A percentile compares a stretch with the other conserved stretches of the same genome.
These are phyloP conservation scores for Prosopocoilus inquinatus DNA, from an alignment of 2,888 invertebrate genomes.

Conservation along the genomic window DNA sequence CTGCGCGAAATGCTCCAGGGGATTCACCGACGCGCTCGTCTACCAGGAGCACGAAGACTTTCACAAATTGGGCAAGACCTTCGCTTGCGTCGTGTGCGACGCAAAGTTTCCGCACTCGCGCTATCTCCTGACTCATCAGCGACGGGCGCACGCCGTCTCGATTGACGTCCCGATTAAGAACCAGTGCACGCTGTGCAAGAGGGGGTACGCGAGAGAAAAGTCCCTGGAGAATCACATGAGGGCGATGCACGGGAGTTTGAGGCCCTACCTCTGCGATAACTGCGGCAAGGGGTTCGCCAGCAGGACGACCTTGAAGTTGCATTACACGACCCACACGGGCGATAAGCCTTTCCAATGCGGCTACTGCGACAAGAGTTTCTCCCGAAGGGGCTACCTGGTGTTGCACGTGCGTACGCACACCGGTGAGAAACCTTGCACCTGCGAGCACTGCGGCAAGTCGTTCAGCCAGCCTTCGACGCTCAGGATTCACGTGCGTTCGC, in stretches of 20 bases:
- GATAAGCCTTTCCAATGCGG: constrained; percentile 42
- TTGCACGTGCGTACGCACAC: constrained; percentile 62
- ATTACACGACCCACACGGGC: constrained; percentile 43
- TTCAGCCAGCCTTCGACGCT: constrained; percentile 43
- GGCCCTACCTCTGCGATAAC: constrained; percentile 41
- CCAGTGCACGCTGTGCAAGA: constrained; percentile 39
- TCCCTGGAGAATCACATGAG: constrained; percentile 50
- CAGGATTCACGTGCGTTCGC: constrained; percentile 40
- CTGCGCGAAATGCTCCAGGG: constrained; percentile 53
- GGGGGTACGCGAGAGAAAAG: constrained; percentile 36
- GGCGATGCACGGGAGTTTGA: constrained; percentile 36
- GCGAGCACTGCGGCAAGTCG: constrained; percentile 49
- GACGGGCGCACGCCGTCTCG: constrained; percentile 40
- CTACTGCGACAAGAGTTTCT: constrained; percentile 44
- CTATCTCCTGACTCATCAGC: constrained; percentile 37
- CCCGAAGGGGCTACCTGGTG: constrained; percentile 51
- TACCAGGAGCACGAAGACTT: constrained; percentile 49
- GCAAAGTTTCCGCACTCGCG: constrained; percentile 43
- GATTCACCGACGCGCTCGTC: constrained; percentile 49
- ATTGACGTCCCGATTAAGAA: constrained; percentile 48
- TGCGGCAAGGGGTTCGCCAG: constrained; percentile 44
- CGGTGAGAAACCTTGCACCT: constrained; percentile 61
- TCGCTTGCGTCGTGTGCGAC: constrained; percentile 50
- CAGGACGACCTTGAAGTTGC: constrained; percentile 40
- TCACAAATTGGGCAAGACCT: constrained; percentile 48